phyloP scores from a whole-genome alignment of 2,113 vertebrate species.

The Caranx melampygus region DNA sequence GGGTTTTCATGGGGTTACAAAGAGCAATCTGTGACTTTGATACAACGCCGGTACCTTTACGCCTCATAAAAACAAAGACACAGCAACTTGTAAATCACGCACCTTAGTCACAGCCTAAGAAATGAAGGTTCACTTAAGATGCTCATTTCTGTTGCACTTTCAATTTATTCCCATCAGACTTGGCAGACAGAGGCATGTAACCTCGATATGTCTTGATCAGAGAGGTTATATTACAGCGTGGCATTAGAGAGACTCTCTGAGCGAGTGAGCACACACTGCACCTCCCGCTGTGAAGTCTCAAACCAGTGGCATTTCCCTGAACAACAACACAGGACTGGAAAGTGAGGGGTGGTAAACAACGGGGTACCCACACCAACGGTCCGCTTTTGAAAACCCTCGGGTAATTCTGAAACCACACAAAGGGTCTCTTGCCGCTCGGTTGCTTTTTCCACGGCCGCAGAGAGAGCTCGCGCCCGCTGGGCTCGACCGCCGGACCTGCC shows the following conservation, averaged over 20 bases:
- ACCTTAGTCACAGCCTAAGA: conserved; percentile 37
- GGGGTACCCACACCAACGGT: conserved; percentile 30
- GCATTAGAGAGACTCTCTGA: conserved; percentile 48
- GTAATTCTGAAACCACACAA: conserved; percentile 64
- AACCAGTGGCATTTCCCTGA: conserved; percentile 67
- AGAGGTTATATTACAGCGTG: conserved; percentile 33
- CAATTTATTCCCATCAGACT: conserved; percentile 20
- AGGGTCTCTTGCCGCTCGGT: conserved; percentile 53
- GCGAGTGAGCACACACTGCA: conserved; percentile 39
- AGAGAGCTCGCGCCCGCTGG: conserved; percentile 52
- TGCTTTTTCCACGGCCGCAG: conserved; percentile 52
- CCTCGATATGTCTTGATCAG: conserved; percentile 45
- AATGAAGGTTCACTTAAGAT: conserved; percentile 28
- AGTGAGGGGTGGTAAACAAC: conserved; percentile 66
- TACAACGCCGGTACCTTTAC: conserved; percentile 32
- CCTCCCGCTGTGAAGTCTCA: conserved; percentile 65
- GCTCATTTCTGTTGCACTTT: conserved; percentile 22
- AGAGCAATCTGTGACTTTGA: conserved; percentile 59
- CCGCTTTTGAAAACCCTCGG: conserved; percentile 50
- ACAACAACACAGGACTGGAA: conserved; percentile 52
- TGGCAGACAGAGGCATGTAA: conserved; percentile 30
- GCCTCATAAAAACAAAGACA: conserved; percentile 46
- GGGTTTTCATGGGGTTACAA: conserved; percentile 44
- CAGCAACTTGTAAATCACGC: conserved; percentile 46
- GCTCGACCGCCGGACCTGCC: conserved; percentile 50